Conservation (phyloP, 2,113 vertebrate species). For the Heliornis fulica region DNA sequence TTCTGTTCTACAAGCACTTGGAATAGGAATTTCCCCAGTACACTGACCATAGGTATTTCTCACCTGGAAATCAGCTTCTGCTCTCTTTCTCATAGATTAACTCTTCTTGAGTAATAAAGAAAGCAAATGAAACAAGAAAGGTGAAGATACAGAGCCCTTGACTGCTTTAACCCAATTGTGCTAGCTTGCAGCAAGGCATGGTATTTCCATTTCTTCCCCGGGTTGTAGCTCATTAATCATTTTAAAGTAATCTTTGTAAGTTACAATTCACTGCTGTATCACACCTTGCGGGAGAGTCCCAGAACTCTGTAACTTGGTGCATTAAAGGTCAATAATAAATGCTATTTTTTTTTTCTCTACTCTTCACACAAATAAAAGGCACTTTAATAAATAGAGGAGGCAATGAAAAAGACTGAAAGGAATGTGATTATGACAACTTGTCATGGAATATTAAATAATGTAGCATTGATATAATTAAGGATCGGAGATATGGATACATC, state of each 20-base stretch:
- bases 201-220: background rate
- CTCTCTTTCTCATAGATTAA: background rate
- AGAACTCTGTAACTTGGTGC: background rate
- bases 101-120: background rate
- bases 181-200: background rate
- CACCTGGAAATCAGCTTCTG: background rate
- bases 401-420: background rate
- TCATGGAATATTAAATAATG: conserved; percentile 56
- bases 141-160: background rate
- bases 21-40: background rate
- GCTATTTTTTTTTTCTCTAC: background rate
- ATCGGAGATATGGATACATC: conserved; percentile 21
- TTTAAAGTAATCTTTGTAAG: background rate
- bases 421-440: conserved; percentile 42
- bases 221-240: background rate
- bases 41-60: background rate
- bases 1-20: background rate
- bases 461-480: conserved; percentile 49
- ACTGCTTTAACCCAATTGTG: background rate
- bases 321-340: conserved; percentile 13
- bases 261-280: background rate
- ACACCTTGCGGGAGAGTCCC: background rate
- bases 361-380: background rate
- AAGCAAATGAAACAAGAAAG: background rate
- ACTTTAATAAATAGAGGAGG: conserved; percentile 7